These are phyloP conservation scores for Drosophila azteca DNA, from an alignment of 1,140 invertebrate species.

Conservation along the genomic window DNA sequence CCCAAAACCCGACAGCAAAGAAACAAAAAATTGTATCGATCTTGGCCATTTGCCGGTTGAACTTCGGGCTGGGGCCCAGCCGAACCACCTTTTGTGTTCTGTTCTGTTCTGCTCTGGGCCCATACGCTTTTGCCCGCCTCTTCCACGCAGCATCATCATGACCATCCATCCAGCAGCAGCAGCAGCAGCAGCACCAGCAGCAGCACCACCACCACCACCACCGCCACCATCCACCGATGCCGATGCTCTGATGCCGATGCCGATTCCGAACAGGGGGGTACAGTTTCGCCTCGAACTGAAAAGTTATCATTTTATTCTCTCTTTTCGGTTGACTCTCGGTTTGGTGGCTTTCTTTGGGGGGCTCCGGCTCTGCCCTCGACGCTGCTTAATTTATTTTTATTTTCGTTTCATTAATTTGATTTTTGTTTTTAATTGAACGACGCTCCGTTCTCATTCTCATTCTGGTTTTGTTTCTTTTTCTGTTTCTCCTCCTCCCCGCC, in stretches of 20 bases:
- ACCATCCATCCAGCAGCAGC: slow-evolving; percentile 15
- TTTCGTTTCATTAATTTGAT: slow-evolving; percentile 78
- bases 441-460: slow-evolving; percentile 16
- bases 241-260: slow-evolving; percentile 41
- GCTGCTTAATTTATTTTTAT: slow-evolving; percentile 75
- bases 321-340: slow-evolving; percentile 49
- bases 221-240: slow-evolving; percentile 17
- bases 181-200: no score
- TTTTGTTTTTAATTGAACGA: slow-evolving; percentile 57
- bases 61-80: slow-evolving; percentile 33
- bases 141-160: slow-evolving; percentile 64
- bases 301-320: slow-evolving; percentile 74
- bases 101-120: slow-evolving; percentile 65
- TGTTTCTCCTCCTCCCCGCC: slow-evolving; percentile 41
- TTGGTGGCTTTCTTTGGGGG: slow-evolving; percentile 70
- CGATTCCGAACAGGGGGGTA: slow-evolving; percentile 66
- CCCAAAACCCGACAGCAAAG: slow-evolving; percentile 66
- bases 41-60: slow-evolving; percentile 50
- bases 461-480: slow-evolving; percentile 51
- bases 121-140: slow-evolving; percentile 51
- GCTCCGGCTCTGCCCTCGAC: slow-evolving; percentile 33
- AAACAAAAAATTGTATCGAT: slow-evolving; percentile 72
- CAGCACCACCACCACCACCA: slow-evolving; percentile 1
- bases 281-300: slow-evolving; percentile 79
- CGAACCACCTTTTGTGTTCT: slow-evolving; percentile 69